Conservation (phyloP, 1,140 invertebrate genomes). For the Lineus longissimus region DNA sequence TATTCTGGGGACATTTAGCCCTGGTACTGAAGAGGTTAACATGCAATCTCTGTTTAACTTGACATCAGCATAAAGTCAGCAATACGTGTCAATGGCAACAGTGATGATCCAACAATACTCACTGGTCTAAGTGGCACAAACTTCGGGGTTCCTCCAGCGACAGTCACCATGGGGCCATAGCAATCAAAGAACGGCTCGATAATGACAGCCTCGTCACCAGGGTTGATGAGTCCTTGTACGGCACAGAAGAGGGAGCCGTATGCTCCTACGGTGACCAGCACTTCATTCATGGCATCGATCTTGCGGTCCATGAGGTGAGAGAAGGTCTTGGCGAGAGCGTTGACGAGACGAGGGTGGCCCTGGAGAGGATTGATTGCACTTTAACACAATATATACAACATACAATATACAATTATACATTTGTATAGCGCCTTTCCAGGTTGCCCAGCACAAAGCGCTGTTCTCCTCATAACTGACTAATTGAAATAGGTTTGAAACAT, state of each 20-base stretch:
- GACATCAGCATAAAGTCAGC: too few species aligned
- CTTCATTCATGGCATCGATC: conserved; percentile 77
- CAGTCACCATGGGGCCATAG: conserved; percentile 89
- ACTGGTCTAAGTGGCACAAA: conserved; percentile 81
- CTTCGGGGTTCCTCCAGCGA: conserved; percentile 79
- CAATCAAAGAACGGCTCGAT: conserved; percentile 99
- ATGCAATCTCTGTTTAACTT: too few species aligned
- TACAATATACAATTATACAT: neutral
- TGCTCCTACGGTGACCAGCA: conserved; percentile 85
- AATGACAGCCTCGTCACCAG: conserved; percentile 88
- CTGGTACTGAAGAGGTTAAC: too few species aligned
- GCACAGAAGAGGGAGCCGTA: conserved; percentile 75
- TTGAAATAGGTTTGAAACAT: too few species aligned
- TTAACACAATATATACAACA: conserved; percentile 2
- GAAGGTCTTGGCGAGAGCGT: conserved; percentile 80
- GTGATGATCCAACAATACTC: conserved; percentile 17
- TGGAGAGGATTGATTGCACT: conserved; percentile 54
- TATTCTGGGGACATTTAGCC: too few species aligned
- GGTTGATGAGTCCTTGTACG: conserved; percentile 78
- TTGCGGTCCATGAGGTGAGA: conserved; percentile 69
- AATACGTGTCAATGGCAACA: too few species aligned
- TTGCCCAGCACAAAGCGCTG: too few species aligned
- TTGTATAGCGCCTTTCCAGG: too few species aligned
- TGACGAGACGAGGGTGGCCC: conserved; percentile 88
- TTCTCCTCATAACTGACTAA: too few species aligned